phyloP scores from a whole-genome alignment of 2,797 vertebrate genomes.

The Clarias pachynema region DNA sequence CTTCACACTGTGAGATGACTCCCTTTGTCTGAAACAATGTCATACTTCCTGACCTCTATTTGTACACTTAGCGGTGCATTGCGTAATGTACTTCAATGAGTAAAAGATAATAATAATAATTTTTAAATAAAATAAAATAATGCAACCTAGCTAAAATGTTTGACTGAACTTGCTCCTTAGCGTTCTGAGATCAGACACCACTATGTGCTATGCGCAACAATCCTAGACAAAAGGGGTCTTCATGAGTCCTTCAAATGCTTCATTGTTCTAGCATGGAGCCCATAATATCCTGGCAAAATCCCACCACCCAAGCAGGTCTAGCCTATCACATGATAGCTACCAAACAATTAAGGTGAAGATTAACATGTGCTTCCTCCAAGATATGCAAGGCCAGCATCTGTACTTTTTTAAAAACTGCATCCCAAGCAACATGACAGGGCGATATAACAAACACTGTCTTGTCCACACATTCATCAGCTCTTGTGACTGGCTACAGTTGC shows the following conservation, averaged over 20 bases:
- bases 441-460: background rate
- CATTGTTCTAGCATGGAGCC: background rate
- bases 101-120: too few relatives aligned
- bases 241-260: background rate
- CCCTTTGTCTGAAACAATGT: background rate
- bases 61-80: background rate
- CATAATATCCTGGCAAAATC: background rate
- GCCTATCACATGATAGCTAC: background rate
- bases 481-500: background rate
- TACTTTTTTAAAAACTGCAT: background rate
- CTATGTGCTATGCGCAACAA: background rate
- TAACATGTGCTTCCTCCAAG: background rate
- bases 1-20: background rate
- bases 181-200: background rate
- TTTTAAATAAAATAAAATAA: background rate
- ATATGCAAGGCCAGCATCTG: background rate
- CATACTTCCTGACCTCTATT: background rate
- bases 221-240: slow-evolving; percentile 15
- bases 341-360: background rate
- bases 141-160: background rate
- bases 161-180: background rate
- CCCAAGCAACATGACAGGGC: background rate
- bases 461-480: background rate
- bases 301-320: background rate
- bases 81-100: background rate